A percentile compares a stretch with the other conserved stretches of the same genome.
Conservation (phyloP, 2,888 invertebrate species). For the Corbicula japonica region DNA sequence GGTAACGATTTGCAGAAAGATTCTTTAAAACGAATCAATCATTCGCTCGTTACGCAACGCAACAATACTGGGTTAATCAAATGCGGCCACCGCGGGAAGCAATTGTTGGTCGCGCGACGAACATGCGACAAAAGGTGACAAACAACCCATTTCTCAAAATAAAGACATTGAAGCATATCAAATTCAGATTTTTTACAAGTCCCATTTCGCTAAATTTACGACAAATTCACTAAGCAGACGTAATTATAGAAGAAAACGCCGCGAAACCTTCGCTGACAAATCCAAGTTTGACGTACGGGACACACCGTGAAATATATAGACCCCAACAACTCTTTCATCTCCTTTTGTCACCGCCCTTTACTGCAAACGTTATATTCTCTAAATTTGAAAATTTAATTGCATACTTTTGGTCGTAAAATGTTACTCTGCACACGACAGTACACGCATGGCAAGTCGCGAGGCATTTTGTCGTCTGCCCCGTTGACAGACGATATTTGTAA, state of each 20-base stretch:
- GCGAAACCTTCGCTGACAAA: conserved; percentile 16
- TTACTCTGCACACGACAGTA: conserved; percentile 39
- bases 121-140: conserved; percentile 37
- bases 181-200: background rate
- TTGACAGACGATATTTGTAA: conserved; percentile 34
- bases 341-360: conserved; percentile 16
- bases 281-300: conserved; percentile 15
- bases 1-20: too few relatives aligned
- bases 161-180: conserved; percentile 10
- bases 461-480: conserved; percentile 31
- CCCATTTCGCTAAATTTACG: conserved; percentile 29
- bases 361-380: conserved; percentile 42
- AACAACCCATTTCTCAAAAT: background rate
- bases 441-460: conserved; percentile 32
- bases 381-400: conserved; percentile 47
- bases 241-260: conserved; percentile 30
- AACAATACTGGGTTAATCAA: background rate
- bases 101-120: conserved; percentile 39
- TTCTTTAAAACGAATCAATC: too few relatives aligned
- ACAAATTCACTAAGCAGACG: conserved; percentile 21
- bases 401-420: conserved; percentile 37
- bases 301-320: conserved; percentile 27
- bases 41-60: conserved; percentile 5
- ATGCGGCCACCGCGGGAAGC: conserved; percentile 34
- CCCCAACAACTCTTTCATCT: conserved; percentile 23